Base-by-base conservation (phyloP, 2,797 vertebrate genomes). In the Sternarchorhynchus goeldii region DNA sequence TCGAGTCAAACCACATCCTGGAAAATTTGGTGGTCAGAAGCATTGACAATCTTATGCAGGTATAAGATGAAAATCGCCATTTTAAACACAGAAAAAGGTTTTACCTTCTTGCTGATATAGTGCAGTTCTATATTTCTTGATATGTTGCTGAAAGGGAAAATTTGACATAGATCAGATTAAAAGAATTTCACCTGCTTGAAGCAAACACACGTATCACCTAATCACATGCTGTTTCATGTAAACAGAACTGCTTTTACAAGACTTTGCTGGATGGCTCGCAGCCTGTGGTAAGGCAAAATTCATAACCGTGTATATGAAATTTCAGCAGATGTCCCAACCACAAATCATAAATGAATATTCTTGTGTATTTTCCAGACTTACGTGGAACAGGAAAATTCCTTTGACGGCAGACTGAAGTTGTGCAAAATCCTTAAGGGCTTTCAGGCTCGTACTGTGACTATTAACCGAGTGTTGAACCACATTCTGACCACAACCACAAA, bases 351-450 rank as follows among this genome's bases (percentile, higher is more conserved):
- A 58, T 56, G 7, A 31, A 14, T 57, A 4, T 56, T 75, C 55
- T 0, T 5, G 0, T 67, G 0, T 58, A 20, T 36, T 17, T 71
- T 18, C 5, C 57, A 88, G 87, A 29, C 57, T 41, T 77, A 62
- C 3, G 21, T 31, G 18, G 34, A 62, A 62, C 39, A 50, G 36
- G 67, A 76, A 14, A 87, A 74, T 75, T 83, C 74, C 64, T 93
- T 77, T 16, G 73, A 88, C 0, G 78, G 91, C 41, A 86, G 92
- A 55, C 82, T 92, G 75, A 81, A 34, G 4, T 88, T 93, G 34
- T 93, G 92, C 81, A 92, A 92, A 85, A 85, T 86, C 34, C 78
- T 94, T 68, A 90, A 85, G 79, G 91, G 92, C 62, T 92, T 94
- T 84, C 81, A 87, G 0, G 59, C 90, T 77, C 90, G 92, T 41